phyloP scores from a whole-genome alignment of 2,797 vertebrate species.

The Dicrostonyx torquatus region DNA sequence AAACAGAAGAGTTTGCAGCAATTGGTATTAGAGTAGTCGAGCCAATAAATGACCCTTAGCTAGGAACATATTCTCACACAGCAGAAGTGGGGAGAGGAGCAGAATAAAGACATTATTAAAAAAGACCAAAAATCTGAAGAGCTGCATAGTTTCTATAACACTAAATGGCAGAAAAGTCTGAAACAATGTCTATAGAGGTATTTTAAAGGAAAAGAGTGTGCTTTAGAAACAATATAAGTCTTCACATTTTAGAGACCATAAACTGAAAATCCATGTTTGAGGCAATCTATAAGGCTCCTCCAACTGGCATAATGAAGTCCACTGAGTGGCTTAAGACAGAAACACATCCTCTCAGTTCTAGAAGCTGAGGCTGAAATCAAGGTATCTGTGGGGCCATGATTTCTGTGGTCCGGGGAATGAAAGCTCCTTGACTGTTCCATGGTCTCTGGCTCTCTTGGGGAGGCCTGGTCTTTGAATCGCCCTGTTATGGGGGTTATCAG shows the following conservation, averaged over 20 bases:
- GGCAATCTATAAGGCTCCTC: not conserved
- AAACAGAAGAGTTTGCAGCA: not conserved
- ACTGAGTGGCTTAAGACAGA: not conserved
- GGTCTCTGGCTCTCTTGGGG: not conserved
- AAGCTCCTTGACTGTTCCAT: not conserved
- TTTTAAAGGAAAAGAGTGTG: not conserved
- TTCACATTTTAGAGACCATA: not conserved
- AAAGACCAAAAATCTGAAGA: not conserved
- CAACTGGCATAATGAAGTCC: not conserved
- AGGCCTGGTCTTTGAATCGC: not conserved
- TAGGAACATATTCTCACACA: not conserved
- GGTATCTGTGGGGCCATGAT: not conserved
- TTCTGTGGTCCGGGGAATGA: not conserved
- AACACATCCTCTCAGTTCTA: not conserved
- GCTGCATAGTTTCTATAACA: not conserved
- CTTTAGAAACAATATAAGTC: not conserved
- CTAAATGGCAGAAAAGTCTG: not conserved
- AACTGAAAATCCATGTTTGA: not conserved
- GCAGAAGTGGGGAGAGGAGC: not conserved
- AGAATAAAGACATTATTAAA: conserved; percentile 1
- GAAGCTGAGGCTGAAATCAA: not conserved
- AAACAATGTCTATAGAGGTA: not conserved
- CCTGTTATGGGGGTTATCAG: not conserved
- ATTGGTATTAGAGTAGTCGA: not conserved
- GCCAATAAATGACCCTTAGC: not conserved